A percentile compares a stretch with the other conserved stretches of the same genome.
Conservation (phyloP, 2,888 invertebrate genomes). For the Protodeltote pygarga region DNA sequence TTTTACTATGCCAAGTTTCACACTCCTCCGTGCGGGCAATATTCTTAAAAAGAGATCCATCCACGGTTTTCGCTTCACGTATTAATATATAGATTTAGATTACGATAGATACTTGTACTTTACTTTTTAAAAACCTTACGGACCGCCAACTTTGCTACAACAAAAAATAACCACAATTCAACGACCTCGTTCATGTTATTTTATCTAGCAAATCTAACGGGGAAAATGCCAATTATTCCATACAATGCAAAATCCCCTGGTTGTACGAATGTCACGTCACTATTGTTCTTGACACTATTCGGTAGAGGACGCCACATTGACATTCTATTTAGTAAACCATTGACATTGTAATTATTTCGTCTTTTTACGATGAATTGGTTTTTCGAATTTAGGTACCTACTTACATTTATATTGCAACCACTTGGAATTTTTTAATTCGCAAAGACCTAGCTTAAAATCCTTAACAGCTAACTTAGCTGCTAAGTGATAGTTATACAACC, state of each 20-base stretch:
- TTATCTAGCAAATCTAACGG: slow-evolving; percentile 26
- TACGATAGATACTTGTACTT: too few species aligned
- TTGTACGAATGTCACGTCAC: slow-evolving; percentile 18
- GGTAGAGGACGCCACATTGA: slow-evolving; percentile 40
- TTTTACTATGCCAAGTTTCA: too few species aligned
- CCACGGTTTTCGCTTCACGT: too few species aligned
- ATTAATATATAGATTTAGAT: too few species aligned
- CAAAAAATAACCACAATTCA: slow-evolving; percentile 9
- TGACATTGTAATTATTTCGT: slow-evolving; percentile 24
- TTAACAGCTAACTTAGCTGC: too few species aligned
- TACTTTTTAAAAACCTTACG: too few species aligned
- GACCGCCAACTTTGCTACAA: too few species aligned
- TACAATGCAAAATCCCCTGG: slow-evolving; percentile 27
- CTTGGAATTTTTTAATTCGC: background rate
- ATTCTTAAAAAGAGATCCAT: too few species aligned
- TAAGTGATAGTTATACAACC: too few species aligned
- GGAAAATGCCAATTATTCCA: slow-evolving; percentile 30
- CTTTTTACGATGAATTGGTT: slow-evolving; percentile 2
- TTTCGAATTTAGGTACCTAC: background rate
- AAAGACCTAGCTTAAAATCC: too few species aligned
- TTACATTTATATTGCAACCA: background rate
- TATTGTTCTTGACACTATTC: slow-evolving; percentile 43
- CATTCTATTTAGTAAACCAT: slow-evolving; percentile 20
- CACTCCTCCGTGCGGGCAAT: too few species aligned
- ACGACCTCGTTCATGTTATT: slow-evolving; percentile 9